Base-by-base conservation (phyloP, 2,797 vertebrate genomes). In the Mus spretus region DNA sequence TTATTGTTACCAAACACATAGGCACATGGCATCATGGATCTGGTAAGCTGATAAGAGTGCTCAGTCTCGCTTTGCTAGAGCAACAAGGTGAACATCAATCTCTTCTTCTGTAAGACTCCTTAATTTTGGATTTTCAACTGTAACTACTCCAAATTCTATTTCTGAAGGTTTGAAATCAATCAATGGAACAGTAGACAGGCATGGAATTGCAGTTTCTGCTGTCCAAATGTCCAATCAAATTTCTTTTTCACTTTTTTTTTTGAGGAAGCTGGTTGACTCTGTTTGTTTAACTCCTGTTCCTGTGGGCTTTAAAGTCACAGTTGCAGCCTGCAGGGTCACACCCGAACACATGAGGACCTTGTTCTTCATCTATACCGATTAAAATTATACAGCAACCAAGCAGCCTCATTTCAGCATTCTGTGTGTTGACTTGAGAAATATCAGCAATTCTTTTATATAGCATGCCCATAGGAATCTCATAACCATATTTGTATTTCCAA, bases 191-290 rank as follows among this genome's bases (percentile, higher is more conserved):
- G 99, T 99, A 96, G 99, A 99, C 97, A 99, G 99, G 98, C 99
- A 99, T n/a, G 99, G 99, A 98, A 99, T 99, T n/a, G 99, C 99
- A 44, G 99, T 99, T 99, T 99, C 20, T 96, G 99, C 99, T 99
- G 99, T 95, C 99, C 99, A 57, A 99, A 99, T 14, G 99, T 99
- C 99, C 99, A 99, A 91, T 99, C 99, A 98, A 99, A 98, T 98
- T 99, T 99, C 99, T 99, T 99, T 99, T 99, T 99, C 96, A 99
- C 99, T 98, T 99, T 99, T 98, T 99, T 99, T 99, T 99, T 99
- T 99, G 98, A 99, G 99, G 98, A 99, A 99, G 98, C 99, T 99
- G 97, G 99, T 99, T 95, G 99, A 99, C 98, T 99, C 99, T 3
- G 99, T 99, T 99, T 3, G 99, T 99, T 99, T 99, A 93, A 99